These are phyloP conservation scores for Psix sp. DNA, from an alignment of 1,140 invertebrate genomes.

Conservation along the genomic window DNA sequence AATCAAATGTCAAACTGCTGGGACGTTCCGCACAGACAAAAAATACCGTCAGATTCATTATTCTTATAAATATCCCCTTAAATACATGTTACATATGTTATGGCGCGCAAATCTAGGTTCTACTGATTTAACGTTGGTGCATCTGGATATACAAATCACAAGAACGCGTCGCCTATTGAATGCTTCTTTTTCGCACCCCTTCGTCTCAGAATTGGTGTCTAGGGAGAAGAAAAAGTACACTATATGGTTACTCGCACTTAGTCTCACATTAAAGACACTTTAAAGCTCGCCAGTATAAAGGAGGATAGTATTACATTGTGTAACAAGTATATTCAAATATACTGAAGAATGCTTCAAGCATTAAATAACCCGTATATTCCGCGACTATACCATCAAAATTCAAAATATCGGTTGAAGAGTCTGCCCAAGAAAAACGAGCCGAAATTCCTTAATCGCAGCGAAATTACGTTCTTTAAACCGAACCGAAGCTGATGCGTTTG, in stretches of 20 bases:
- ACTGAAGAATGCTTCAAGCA: conserved; percentile 71
- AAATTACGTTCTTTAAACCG: background rate
- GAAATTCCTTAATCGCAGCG: background rate
- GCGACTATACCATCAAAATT: no score
- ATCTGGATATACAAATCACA: no score
- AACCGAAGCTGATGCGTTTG: background rate
- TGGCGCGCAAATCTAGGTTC: no score
- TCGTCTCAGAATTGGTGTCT: conserved; percentile 62
- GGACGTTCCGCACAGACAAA: conserved; percentile 10
- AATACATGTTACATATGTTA: no score
- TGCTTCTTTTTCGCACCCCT: conserved; percentile 37
- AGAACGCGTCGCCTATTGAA: no score
- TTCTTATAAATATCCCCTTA: no score
- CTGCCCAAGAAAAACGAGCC: conserved; percentile 23
- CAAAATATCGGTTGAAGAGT: conserved; percentile 74
- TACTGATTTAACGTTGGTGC: no score
- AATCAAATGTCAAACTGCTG: background rate
- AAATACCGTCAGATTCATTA: no score
- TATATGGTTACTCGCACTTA: conserved; percentile 67
- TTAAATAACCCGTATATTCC: conserved; percentile 77
- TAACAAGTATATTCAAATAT: conserved; percentile 73
- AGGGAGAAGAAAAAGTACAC: conserved; percentile 63
- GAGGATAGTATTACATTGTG: conserved; percentile 76
- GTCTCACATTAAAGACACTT: conserved; percentile 72
- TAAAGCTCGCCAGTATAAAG: conserved; percentile 63